Evolutionary conservation across 2,113 vertebrate genomes (phyloP), one percentile per base, ranked within the genome.

Genomic region (Phasianus colchicus): DNA sequence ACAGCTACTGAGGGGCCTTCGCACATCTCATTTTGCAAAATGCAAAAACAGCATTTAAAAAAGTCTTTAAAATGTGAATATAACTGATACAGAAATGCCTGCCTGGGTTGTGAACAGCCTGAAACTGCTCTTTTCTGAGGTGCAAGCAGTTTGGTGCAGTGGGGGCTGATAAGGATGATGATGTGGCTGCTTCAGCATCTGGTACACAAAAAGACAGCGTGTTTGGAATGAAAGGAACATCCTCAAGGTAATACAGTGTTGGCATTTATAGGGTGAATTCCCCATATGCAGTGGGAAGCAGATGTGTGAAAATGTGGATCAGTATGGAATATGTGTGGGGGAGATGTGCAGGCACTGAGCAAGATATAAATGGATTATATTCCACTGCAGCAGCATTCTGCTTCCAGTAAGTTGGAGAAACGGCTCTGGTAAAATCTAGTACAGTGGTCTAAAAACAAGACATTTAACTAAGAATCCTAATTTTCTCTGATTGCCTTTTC

Each of bases 1-100:
- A 48, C 90, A 88, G 76, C 93, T 86, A 42, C 1, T 0, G 78
- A 2, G 2, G 72, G 76, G 74, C 88, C 79, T 83, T 94, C 92
- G 84, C 88, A 88, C 90, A n/a, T 94, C 55, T 50, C 69, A 2
- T 67, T 93, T 78, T 78, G 71, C 69, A 60, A 83, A 83, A 91
- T 25, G 36, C 67, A 90, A 0, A 77, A 48, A 0, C 5, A 77
- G 69, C 72, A 14, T 83, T 77, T 0, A 2, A 47, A 89, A 58
- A 73, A 80, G 13, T 10, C 69, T 57, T 83, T 57, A 50, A 86
- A 81, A 83, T 91, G 72, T 81, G 86, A 85, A 14, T 81, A 6
- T 58, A 90, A 74, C 50, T 63, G 85, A 58, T 81, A 42, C 18
- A 67, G 72, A 74, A 77, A 65, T 24, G 55, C 64, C 55, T 90